Evolutionary conservation across 2,113 vertebrate species (phyloP).

Genomic region (Puma concolor): DNA sequence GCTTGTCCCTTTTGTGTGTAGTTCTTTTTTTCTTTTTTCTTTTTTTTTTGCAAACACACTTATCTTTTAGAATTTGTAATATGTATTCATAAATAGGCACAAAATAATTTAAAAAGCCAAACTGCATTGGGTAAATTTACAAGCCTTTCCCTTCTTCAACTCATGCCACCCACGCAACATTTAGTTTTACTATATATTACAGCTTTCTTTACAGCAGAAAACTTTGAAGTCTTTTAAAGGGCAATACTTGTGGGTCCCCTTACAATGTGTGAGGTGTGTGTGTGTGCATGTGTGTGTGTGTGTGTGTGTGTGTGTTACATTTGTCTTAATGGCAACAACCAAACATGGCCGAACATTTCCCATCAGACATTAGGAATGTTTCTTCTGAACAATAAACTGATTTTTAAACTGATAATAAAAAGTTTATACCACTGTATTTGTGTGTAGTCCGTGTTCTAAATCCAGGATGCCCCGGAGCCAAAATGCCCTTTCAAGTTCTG

Average conservation of each 20-base stretch:
- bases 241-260: constrained; percentile 84
- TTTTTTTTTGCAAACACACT: constrained; percentile 82
- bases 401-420: constrained; percentile 86
- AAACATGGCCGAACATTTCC: constrained; percentile 77
- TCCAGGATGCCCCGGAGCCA: constrained; percentile 86
- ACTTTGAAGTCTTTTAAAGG: constrained; percentile 88
- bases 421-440: constrained; percentile 85
- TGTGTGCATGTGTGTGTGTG: constrained; percentile 49
- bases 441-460: constrained; percentile 85
- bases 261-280: constrained; percentile 59
- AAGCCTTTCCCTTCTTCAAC: constrained; percentile 93
- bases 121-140: constrained; percentile 92
- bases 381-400: constrained; percentile 83
- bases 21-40: constrained; percentile 58
- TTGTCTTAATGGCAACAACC: constrained; percentile 81
- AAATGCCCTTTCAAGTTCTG: constrained; percentile 84
- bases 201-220: constrained; percentile 90
- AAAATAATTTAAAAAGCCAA: constrained; percentile 92
- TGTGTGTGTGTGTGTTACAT: constrained; percentile 62
- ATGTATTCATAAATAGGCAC: constrained; percentile 96
- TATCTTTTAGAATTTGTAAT: constrained; percentile 82
- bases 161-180: constrained; percentile 91
- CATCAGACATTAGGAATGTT: constrained; percentile 81
- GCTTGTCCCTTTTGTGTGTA: constrained; percentile 90
- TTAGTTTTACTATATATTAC: constrained; percentile 93